Evolutionary conservation across 1,140 invertebrate genomes (phyloP).

Genomic region (Danaus plexippus): DNA sequence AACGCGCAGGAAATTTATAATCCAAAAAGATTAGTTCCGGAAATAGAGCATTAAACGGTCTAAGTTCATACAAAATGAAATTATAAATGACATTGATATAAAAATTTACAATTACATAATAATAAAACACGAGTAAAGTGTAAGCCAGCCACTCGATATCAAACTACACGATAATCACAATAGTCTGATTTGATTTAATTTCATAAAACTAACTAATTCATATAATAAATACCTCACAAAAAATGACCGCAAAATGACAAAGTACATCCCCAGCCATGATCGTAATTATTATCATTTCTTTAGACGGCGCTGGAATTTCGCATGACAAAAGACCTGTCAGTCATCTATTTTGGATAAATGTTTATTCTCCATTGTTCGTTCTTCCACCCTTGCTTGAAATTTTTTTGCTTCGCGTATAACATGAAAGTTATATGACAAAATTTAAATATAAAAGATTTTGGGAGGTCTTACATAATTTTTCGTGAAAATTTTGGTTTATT

Average conservation of each 20-base stretch:
- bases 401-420: conserved; percentile 26
- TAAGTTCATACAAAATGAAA: no score
- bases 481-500: conserved; percentile 5
- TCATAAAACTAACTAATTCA: no score
- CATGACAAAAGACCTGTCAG: conserved; percentile 52
- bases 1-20: no score
- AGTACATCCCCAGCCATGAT: conserved; percentile 28
- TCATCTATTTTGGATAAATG: conserved; percentile 46
- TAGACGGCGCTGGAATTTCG: conserved; percentile 38
- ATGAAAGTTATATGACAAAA: conserved; percentile 18
- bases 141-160: no score
- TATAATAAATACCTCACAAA: no score
- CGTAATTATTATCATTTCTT: conserved; percentile 40
- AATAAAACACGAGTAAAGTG: no score
- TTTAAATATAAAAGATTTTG: conserved; percentile 18
- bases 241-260: conserved; percentile 23
- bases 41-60: no score
- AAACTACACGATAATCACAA: background rate
- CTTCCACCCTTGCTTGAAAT: conserved; percentile 32
- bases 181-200: conserved; percentile 9
- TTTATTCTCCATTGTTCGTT: conserved; percentile 42
- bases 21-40: no score
- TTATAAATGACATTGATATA: no score
- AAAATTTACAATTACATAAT: no score
- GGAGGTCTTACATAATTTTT: conserved; percentile 8